These are phyloP conservation scores for Hylomyscus alleni DNA, from an alignment of 2,797 vertebrate genomes.

Conservation along the genomic window DNA sequence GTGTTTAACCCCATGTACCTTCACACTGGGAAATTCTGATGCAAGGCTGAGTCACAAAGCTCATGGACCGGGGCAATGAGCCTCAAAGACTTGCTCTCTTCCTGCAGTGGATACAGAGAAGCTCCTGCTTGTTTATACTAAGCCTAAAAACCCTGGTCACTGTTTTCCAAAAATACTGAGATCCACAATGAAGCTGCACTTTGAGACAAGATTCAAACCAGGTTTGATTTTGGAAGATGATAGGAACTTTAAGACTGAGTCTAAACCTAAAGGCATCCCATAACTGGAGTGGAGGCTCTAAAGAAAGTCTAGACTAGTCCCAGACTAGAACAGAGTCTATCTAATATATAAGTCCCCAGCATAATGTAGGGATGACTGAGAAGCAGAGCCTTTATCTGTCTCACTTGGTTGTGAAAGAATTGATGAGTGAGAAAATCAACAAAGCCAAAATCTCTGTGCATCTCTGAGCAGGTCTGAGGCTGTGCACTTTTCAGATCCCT, in stretches of 20 bases:
- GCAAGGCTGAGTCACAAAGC: neutral
- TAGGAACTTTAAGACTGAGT: neutral
- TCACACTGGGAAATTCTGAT: neutral
- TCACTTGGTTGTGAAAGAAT: neutral
- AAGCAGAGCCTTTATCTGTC: neutral
- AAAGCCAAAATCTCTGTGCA: neutral
- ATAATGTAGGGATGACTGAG: neutral
- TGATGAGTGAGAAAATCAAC: neutral
- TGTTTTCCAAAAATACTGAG: conserved; percentile 20
- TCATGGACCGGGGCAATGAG: neutral
- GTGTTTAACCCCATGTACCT: neutral
- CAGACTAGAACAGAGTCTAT: neutral
- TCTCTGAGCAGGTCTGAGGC: neutral
- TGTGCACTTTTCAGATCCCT: neutral
- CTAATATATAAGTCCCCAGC: neutral
- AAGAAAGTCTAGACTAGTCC: neutral
- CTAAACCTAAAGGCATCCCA: neutral
- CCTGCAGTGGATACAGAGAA: neutral
- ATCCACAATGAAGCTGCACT: neutral
- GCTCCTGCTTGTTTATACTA: neutral
- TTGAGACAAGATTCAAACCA: neutral
- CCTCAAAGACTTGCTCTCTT: conserved; percentile 1
- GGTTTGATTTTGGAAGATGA: conserved; percentile 8
- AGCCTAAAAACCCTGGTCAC: neutral
- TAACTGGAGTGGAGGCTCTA: neutral